A percentile compares a stretch with the other conserved stretches of the same genome.
Conservation (phyloP, 2,888 invertebrate species). For the Patella caerulea region DNA sequence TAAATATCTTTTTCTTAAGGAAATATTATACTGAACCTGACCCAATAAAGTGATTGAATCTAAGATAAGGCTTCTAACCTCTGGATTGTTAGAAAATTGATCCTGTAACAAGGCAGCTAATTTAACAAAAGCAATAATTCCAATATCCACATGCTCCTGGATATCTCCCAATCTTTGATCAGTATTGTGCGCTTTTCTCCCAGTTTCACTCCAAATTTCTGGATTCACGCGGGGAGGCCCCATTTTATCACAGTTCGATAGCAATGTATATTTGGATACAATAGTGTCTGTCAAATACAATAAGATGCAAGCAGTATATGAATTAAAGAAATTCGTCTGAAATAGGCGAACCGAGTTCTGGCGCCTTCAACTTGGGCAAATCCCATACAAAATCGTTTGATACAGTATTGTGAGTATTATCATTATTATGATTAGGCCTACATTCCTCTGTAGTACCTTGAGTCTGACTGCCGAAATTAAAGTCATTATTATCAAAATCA, state of each 20-base stretch:
- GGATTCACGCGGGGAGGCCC: no score
- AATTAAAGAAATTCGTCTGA: slow-evolving; percentile 7
- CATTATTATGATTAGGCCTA: no score
- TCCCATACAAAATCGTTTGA: no score
- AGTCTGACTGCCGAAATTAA: no score
- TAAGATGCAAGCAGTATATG: slow-evolving; percentile 16
- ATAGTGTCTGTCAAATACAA: no score
- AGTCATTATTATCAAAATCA: no score
- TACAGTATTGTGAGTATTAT: no score
- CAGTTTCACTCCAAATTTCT: slow-evolving; percentile 24
- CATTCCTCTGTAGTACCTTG: no score
- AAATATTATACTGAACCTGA: slow-evolving; percentile 27
- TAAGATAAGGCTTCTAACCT: slow-evolving; percentile 16
- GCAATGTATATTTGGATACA: no score
- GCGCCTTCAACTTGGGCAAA: slow-evolving; percentile 6
- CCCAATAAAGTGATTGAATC: slow-evolving; percentile 25
- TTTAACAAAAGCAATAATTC: slow-evolving; percentile 22
- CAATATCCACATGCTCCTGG: slow-evolving; percentile 15
- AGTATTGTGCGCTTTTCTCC: slow-evolving; percentile 14
- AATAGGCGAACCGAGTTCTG: neutral
- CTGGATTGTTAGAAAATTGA: slow-evolving; percentile 8
- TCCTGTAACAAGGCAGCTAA: slow-evolving; percentile 15
- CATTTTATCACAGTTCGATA: no score
- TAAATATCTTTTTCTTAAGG: slow-evolving; percentile 13
- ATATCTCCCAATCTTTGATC: slow-evolving; percentile 22